Percentiles rank a stretch among this genome's conserved stretches.
phyloP scores from a whole-genome alignment of 2,797 vertebrate species.

The Hylomyscus alleni region DNA sequence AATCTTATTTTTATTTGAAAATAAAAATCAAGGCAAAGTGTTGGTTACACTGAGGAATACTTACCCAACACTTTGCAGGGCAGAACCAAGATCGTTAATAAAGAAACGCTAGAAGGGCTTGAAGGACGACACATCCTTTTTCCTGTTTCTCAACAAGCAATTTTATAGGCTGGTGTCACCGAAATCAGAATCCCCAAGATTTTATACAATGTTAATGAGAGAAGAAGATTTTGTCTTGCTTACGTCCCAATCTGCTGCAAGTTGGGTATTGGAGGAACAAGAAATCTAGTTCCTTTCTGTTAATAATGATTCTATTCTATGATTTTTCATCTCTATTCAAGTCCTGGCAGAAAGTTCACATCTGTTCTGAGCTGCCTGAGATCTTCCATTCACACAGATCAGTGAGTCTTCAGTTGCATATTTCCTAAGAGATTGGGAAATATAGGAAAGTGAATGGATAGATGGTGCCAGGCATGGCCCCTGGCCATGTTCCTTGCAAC shows the following conservation, averaged over 20 bases:
- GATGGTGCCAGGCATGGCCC: neutral
- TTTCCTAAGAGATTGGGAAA: neutral
- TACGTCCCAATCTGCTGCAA: neutral
- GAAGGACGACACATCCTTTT: neutral
- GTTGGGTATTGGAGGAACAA: neutral
- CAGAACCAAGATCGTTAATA: neutral
- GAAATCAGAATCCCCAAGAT: neutral
- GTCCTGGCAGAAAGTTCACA: neutral
- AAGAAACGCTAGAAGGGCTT: neutral
- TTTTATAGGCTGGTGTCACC: neutral
- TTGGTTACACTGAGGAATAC: neutral
- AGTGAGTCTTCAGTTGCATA: neutral
- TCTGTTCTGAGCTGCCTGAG: neutral
- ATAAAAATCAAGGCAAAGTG: neutral
- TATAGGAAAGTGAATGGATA: fast-evolving
- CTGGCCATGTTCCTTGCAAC: neutral
- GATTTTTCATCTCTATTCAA: neutral
- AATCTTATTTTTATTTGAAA: neutral
- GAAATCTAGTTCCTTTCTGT: neutral
- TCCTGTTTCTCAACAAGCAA: slow-evolving; percentile 11
- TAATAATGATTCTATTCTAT: neutral
- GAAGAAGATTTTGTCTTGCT: neutral
- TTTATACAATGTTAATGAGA: neutral
- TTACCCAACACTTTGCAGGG: neutral
- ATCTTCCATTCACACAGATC: neutral